Percentiles rank a stretch among this genome's conserved stretches.
Conservation (phyloP, 2,113 vertebrate species). For the Gambusia affinis region DNA sequence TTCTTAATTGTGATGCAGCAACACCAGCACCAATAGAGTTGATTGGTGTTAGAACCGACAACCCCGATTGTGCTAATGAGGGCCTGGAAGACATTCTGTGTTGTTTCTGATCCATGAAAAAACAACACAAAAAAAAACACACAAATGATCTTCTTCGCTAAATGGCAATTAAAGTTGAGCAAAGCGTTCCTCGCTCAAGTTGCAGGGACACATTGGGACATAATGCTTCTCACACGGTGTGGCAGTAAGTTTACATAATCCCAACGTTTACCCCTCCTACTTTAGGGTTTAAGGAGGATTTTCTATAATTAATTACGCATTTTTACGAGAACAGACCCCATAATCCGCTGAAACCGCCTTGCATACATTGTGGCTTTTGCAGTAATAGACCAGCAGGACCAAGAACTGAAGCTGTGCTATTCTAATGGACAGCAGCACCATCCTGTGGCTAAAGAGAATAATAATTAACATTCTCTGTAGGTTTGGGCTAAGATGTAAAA, state of each 20-base stretch:
- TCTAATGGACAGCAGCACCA: slow-evolving; percentile 21
- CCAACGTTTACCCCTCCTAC: background rate
- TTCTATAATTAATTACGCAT: background rate
- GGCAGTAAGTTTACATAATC: background rate
- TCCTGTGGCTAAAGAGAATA: slow-evolving; percentile 26
- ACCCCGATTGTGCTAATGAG: background rate
- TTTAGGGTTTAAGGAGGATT: background rate
- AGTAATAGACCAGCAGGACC: too few relatives aligned
- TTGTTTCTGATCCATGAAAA: background rate
- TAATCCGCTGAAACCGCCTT: background rate
- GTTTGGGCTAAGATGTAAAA: too few relatives aligned
- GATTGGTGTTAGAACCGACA: background rate
- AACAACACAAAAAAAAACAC: too few relatives aligned
- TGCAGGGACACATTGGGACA: background rate
- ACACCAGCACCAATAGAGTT: too few relatives aligned
- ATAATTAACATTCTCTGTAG: background rate
- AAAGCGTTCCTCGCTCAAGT: background rate
- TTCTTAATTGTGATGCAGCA: too few relatives aligned
- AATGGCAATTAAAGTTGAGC: background rate
- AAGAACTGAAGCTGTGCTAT: background rate
- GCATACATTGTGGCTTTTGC: background rate
- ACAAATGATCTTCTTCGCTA: background rate
- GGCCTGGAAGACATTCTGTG: background rate
- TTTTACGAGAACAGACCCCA: background rate
- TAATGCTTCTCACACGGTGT: background rate